These are phyloP conservation scores for Phrynosoma blainvillii DNA, from an alignment of 2,113 vertebrate genomes.

Conservation along the genomic window DNA sequence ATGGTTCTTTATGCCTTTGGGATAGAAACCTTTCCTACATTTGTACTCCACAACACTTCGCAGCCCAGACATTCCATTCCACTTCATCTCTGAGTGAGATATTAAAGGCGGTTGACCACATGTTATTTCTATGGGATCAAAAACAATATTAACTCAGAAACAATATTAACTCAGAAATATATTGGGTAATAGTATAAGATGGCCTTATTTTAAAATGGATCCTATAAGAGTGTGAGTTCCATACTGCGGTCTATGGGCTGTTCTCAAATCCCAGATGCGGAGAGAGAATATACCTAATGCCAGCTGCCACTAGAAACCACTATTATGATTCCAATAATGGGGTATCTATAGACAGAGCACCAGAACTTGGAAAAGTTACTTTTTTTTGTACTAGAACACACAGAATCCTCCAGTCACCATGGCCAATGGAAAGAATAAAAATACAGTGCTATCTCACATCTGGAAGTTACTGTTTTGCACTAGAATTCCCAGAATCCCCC, in stretches of 20 bases:
- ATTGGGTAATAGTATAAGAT: background rate
- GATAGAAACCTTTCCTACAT: background rate
- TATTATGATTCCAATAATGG: background rate
- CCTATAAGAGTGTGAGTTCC: background rate
- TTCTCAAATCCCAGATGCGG: background rate
- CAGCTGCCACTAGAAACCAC: background rate
- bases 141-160: background rate
- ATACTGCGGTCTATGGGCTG: background rate
- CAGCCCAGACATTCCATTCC: background rate
- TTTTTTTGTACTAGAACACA: background rate
- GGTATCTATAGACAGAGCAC: background rate
- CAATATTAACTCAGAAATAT: background rate
- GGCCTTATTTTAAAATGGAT: background rate
- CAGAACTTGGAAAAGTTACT: no score
- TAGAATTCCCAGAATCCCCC: background rate
- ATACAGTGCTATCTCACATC: no score
- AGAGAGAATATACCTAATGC: no score
- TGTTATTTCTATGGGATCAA: background rate
- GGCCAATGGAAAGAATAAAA: no score
- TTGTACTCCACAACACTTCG: conserved; percentile 9
- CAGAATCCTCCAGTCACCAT: background rate
- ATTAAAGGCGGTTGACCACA: conserved; percentile 28
- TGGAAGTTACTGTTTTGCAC: background rate
- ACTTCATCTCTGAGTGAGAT: conserved; percentile 9
- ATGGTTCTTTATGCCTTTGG: background rate